phyloP scores from a whole-genome alignment of 2,888 invertebrate species.

The Caenorhabditis sp. region DNA sequence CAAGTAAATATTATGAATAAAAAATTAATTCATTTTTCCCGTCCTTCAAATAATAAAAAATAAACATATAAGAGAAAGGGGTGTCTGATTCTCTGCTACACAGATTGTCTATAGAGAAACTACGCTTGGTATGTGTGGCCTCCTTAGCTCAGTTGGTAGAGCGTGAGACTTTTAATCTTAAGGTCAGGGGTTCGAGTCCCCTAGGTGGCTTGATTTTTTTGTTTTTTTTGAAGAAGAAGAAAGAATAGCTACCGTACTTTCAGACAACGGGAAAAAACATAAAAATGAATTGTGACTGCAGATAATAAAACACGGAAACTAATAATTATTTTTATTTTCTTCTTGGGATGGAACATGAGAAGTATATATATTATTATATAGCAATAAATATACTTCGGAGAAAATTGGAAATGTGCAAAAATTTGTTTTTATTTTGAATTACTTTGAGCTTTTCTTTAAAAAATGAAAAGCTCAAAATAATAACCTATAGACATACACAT shows the following conservation, averaged over 20 bases:
- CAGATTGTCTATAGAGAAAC: neutral
- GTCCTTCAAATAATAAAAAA: neutral
- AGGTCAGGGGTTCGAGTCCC: conserved; percentile 58
- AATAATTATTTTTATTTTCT: neutral
- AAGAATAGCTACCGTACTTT: neutral
- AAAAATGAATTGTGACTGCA: neutral
- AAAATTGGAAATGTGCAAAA: no score
- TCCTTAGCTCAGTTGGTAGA: conserved; percentile 63
- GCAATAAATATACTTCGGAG: no score
- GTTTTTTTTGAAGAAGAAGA: neutral
- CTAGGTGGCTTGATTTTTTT: conserved; percentile 40
- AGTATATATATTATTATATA: neutral
- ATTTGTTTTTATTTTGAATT: no score
- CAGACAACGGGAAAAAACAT: neutral
- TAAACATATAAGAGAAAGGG: neutral
- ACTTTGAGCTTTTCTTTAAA: no score
- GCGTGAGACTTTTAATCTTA: conserved; percentile 64
- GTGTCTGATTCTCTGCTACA: neutral
- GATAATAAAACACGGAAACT: neutral
- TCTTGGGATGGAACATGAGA: neutral
- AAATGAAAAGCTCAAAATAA: neutral
- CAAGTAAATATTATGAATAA: neutral
- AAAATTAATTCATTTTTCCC: neutral
- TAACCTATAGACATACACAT: neutral
- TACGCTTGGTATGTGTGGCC: conserved; percentile 14